Base-by-base conservation (phyloP, 1,140 invertebrate species). In the Drosophila virilis region DNA sequence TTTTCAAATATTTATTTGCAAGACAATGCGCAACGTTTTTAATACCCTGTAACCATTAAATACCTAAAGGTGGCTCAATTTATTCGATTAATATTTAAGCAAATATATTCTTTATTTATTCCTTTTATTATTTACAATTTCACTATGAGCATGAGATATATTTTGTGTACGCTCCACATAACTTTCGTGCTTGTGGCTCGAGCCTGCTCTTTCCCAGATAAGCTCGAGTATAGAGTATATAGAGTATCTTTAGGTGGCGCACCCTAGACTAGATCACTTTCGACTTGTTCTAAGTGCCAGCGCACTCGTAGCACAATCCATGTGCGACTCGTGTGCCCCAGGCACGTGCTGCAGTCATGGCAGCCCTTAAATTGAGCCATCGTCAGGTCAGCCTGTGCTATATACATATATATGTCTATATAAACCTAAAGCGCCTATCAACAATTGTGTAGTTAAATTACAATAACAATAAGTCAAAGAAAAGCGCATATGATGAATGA, bases 1-100 rank as follows among this genome's bases (percentile, higher is more conserved):
- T 83, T 88, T 79, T 46, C 61, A 86, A 75, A 67, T 69, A 74
- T 55, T 75, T 37, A 48, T 74, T 35, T 67, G 37, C 54, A 64
- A 65, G 13, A 70, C 52, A 71, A 58, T 45, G 40, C 52, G 33
- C 12, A 9, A 28, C 35, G n/a, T 4, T 13, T 13, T 10, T 6
- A 15, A 46, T 59, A 33, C 42, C 42, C 57, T 59, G 32, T 32
- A 57, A 32, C 4, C 9, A 22, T 7, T 28, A 32, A 28, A n/a
- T 1, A 13, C 0, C 3, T 32, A 1, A 3, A 32, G 7, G 7
- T 12, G 6, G 40, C 10, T 6, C 22, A 28, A 28, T 5, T 28
- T 5, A 28, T 28, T 28, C 22, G 22, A 28, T 28, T 28, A 4
- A 28, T 5, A 0, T 5, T 28, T 5, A 28, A 5, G 22, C 22